A percentile compares a stretch with the other conserved stretches of the same genome.
phyloP scores from a whole-genome alignment of 2,888 invertebrate genomes.

The Ariolimax columbianus region DNA sequence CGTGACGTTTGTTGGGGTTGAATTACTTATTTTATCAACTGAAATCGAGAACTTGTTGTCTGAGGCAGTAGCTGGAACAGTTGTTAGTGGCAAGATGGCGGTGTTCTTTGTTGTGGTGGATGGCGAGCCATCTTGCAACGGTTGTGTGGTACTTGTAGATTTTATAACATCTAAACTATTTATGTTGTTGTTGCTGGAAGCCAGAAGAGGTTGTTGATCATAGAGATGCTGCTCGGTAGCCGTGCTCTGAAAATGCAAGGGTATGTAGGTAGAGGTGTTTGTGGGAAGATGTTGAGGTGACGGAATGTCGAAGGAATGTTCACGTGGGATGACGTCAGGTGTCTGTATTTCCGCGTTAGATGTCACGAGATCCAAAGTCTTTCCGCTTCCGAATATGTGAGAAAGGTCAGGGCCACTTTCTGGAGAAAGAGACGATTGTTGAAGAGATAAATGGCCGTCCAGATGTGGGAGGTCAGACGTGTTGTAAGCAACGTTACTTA shows the following conservation, averaged over 20 bases:
- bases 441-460: not conserved
- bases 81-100: not conserved
- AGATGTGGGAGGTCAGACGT: not conserved
- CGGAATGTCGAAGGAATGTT: not conserved
- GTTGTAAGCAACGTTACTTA: constrained; percentile 59
- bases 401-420: constrained; percentile 42
- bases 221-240: not conserved
- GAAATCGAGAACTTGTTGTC: not conserved
- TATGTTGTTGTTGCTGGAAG: not conserved
- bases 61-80: not conserved
- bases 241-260: not conserved
- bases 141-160: not conserved
- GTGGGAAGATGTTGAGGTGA: not conserved
- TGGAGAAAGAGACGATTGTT: not conserved
- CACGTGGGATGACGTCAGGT: not conserved
- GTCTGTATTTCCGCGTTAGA: not conserved
- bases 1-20: not conserved
- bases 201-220: not conserved
- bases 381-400: constrained; percentile 32
- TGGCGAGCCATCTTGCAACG: not conserved
- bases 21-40: not conserved
- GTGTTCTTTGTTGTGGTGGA: not conserved
- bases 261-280: not conserved
- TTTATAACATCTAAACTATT: not conserved
- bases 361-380: not conserved